A percentile compares a stretch with the other conserved stretches of the same genome.
Evolutionary conservation across 2,888 invertebrate species (phyloP).

Genomic region (Axea sp.): DNA sequence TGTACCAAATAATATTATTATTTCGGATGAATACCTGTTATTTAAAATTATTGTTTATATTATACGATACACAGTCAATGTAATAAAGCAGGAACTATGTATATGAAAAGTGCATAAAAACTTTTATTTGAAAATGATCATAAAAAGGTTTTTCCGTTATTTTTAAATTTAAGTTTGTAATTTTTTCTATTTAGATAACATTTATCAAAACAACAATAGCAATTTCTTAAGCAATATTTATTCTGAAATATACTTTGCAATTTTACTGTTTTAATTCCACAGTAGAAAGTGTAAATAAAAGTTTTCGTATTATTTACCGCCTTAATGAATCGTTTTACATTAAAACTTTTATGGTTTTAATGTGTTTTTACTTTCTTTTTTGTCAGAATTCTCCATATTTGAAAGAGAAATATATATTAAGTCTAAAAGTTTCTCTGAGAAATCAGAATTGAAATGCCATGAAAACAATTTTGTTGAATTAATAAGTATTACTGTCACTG

Average conservation of each 20-base stretch:
- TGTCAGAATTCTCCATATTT: constrained; percentile 7
- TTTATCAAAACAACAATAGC: constrained; percentile 21
- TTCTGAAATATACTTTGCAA: constrained; percentile 5
- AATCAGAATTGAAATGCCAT: constrained; percentile 16
- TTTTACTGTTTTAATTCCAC: constrained; percentile 23
- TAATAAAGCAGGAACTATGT: no score
- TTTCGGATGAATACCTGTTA: no score
- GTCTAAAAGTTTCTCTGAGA: constrained; percentile 11
- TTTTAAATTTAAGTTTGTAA: no score
- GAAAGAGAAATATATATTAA: constrained; percentile 25
- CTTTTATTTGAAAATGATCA: no score
- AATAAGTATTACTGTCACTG: constrained; percentile 7
- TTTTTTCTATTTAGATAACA: constrained; percentile 6
- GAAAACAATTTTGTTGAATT: constrained; percentile 1
- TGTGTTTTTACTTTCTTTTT: constrained; percentile 28
- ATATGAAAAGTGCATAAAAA: no score
- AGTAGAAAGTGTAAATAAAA: constrained; percentile 34
- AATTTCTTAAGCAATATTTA: constrained; percentile 20
- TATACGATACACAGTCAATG: no score
- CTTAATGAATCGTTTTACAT: constrained; percentile 47
- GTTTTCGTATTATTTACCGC: constrained; percentile 36
- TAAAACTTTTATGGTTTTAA: constrained; percentile 38
- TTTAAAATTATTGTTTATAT: no score
- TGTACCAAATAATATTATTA: no score
- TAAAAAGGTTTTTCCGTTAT: no score